phyloP scores from a whole-genome alignment of 2,888 invertebrate genomes.

The Malthinus seriepunctatus region DNA sequence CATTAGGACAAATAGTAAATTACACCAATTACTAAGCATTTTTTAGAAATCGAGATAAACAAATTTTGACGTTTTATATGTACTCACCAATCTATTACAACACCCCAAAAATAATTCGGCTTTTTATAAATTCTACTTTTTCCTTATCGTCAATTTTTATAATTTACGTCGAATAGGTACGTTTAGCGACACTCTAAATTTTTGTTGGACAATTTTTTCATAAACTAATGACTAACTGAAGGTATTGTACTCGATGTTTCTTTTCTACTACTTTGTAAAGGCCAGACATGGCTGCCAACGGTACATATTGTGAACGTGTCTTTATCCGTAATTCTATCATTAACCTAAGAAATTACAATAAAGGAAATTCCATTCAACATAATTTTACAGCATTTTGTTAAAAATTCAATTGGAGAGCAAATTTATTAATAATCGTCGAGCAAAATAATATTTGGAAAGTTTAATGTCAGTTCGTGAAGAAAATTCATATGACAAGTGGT shows the following conservation, averaged over 20 bases:
- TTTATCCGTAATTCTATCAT: neutral
- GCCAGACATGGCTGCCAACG: slow-evolving; percentile 21
- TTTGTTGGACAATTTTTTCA: neutral
- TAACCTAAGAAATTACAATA: too few relatives aligned
- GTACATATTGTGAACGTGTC: slow-evolving; percentile 10
- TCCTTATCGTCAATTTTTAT: neutral
- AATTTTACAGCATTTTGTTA: too few relatives aligned
- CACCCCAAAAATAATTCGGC: neutral
- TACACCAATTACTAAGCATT: slow-evolving; percentile 11
- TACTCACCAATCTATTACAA: slow-evolving; percentile 6
- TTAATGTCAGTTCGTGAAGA: too few relatives aligned
- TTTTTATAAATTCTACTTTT: neutral
- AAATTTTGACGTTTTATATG: slow-evolving; percentile 12
- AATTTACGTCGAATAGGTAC: neutral
- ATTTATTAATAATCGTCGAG: too few relatives aligned
- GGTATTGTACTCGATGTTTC: too few relatives aligned
- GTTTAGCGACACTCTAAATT: neutral
- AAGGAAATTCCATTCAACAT: too few relatives aligned
- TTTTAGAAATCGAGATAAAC: slow-evolving; percentile 10
- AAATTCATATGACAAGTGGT: too few relatives aligned
- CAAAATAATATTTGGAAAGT: too few relatives aligned
- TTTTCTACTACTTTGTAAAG: slow-evolving; percentile 4
- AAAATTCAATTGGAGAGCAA: too few relatives aligned
- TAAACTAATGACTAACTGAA: neutral
- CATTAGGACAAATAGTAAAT: neutral